Conservation (phyloP, 2,797 vertebrate species). For the Rhinella marina region DNA sequence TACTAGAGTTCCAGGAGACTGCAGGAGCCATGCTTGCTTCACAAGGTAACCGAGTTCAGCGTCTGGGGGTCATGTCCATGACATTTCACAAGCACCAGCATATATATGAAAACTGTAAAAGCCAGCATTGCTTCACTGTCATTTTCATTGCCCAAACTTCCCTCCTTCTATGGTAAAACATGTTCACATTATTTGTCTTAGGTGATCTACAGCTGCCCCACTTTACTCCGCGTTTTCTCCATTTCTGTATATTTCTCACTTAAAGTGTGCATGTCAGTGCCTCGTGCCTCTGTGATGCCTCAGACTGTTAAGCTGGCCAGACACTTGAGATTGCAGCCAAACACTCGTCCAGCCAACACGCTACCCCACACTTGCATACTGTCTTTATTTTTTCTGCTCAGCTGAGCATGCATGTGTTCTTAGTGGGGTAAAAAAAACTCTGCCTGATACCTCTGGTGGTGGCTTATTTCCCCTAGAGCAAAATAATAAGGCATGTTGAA, state of each 20-base stretch:
- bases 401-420: no score
- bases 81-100: background rate
- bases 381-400: no score
- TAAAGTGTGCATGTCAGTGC: background rate
- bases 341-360: no score
- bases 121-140: background rate
- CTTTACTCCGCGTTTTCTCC: background rate
- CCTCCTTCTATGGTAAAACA: background rate
- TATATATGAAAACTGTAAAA: background rate
- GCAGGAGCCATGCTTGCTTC: conserved; percentile 97
- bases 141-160: background rate
- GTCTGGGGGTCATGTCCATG: background rate
- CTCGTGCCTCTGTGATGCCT: background rate
- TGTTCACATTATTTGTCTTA: background rate
- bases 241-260: background rate
- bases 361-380: no score
- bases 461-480: no score
- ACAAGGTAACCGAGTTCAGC: conserved; percentile 80
- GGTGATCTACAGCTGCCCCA: background rate
- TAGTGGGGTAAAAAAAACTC: no score
- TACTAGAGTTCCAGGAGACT: conserved; percentile 97
- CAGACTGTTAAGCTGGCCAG: no score
- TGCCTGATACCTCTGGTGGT: no score
- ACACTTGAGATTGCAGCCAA: no score
- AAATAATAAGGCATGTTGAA: no score